Evolutionary conservation across 2,888 invertebrate genomes (phyloP).

Genomic region (Eustalomyia histrio): DNA sequence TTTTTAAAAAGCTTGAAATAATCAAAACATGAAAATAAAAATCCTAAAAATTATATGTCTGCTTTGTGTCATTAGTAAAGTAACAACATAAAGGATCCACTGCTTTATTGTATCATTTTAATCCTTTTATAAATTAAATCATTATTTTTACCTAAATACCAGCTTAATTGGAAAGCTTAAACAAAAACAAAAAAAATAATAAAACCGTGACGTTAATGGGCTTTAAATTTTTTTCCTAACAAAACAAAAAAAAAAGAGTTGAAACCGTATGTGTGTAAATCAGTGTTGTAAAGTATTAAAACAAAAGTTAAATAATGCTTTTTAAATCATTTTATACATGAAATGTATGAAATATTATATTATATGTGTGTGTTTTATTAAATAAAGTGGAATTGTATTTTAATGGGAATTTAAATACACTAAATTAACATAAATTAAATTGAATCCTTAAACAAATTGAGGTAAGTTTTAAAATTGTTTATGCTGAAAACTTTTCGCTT

Average conservation of each 20-base stretch:
- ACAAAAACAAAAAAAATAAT: neutral
- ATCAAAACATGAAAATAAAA: neutral
- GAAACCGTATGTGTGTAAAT: neutral
- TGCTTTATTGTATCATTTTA: constrained; percentile 5
- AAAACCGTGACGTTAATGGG: neutral
- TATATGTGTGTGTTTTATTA: neutral
- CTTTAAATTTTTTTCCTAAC: neutral
- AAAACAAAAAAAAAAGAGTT: neutral
- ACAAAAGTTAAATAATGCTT: neutral
- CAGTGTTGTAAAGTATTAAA: neutral
- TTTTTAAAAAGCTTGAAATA: neutral
- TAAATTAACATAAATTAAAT: neutral
- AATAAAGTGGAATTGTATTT: too few species aligned
- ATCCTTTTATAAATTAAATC: constrained; percentile 16
- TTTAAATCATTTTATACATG: neutral
- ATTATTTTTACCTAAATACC: constrained; percentile 24
- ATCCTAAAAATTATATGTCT: too few species aligned
- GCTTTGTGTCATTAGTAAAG: neutral
- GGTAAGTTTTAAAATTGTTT: neutral
- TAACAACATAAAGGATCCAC: neutral
- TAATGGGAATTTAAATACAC: too few species aligned
- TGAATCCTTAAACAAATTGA: neutral
- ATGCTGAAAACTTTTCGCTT: neutral
- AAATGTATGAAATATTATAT: neutral
- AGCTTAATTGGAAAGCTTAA: neutral